These are phyloP conservation scores for Herpailurus yagouaroundi DNA, from an alignment of 2,113 vertebrate genomes.

Conservation along the genomic window DNA sequence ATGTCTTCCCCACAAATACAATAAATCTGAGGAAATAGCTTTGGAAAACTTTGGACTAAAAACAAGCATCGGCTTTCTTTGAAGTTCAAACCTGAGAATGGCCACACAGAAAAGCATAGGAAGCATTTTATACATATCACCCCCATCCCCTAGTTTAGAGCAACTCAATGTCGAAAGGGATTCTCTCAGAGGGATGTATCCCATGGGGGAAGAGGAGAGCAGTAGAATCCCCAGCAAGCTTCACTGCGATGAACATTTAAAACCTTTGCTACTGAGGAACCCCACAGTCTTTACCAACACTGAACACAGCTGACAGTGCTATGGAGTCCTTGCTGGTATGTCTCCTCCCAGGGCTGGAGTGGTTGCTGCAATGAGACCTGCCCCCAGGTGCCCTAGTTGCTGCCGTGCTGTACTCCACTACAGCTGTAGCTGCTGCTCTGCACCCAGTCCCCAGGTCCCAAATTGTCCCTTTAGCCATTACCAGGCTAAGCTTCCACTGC, in stretches of 20 bases:
- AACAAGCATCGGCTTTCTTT: not conserved
- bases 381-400: not conserved
- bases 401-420: not conserved
- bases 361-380: not conserved
- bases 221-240: not conserved
- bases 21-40: not conserved
- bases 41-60: not conserved
- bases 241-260: not conserved
- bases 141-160: not conserved
- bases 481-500: not conserved
- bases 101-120: not conserved
- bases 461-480: not conserved
- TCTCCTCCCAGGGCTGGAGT: not conserved
- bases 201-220: not conserved
- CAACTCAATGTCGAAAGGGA: not conserved
- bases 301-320: not conserved
- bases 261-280: not conserved
- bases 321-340: no score
- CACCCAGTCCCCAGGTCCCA: not conserved
- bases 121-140: not conserved
- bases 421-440: not conserved
- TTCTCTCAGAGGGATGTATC: not conserved
- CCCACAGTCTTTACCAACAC: not conserved
- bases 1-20: not conserved
- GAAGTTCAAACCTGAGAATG: not conserved